Conservation (phyloP, 2,113 vertebrate species). For the Labeo rohita region DNA sequence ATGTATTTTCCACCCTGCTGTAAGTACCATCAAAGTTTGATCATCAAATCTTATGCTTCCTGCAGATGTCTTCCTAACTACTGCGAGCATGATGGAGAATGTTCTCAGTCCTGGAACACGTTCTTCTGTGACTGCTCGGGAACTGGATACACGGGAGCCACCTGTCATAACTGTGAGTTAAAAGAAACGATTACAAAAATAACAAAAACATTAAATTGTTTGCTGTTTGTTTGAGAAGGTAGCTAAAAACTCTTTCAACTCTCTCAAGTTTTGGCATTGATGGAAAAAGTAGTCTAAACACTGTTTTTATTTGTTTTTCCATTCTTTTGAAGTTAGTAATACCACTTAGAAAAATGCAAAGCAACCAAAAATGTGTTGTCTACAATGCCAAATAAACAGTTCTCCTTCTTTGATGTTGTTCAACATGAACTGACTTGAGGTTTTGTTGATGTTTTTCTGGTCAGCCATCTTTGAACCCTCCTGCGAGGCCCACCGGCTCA, state of each 20-base stretch:
- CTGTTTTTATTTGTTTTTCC: background rate
- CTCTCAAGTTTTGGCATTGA: background rate
- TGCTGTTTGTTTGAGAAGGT: background rate
- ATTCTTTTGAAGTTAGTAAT: background rate
- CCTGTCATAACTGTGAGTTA: conserved; percentile 88
- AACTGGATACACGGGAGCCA: conserved; percentile 80
- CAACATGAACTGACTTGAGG: background rate
- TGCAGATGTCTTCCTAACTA: conserved; percentile 84
- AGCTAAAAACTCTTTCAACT: background rate
- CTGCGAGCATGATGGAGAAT: conserved; percentile 85
- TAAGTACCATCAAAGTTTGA: background rate
- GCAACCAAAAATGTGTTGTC: background rate
- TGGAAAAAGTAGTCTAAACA: background rate
- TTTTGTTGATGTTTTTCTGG: conserved; percentile 30
- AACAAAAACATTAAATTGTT: background rate
- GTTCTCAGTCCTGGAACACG: conserved; percentile 82
- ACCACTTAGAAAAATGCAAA: background rate
- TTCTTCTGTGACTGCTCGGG: conserved; percentile 83
- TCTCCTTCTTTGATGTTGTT: background rate
- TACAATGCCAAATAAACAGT: background rate
- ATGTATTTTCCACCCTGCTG: background rate
- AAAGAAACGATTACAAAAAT: background rate
- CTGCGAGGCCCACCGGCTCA: conserved; percentile 84
- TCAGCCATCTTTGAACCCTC: conserved; percentile 85
- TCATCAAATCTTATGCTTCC: background rate